Percentiles rank a stretch among this genome's conserved stretches.
phyloP scores from a whole-genome alignment of 2,888 invertebrate species.

The Tortricodes alternella region DNA sequence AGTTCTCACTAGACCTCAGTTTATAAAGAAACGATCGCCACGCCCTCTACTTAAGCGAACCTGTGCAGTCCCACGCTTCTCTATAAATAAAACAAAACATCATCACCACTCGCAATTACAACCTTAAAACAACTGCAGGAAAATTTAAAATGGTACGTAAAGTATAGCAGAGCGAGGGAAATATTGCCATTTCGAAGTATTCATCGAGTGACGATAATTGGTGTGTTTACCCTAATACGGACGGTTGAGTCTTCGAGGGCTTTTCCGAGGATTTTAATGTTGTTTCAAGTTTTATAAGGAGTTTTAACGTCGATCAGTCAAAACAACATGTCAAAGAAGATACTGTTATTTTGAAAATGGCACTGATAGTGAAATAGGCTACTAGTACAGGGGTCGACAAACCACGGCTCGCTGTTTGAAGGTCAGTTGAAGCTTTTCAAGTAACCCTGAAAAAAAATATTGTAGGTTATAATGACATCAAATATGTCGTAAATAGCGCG shows the following conservation, averaged over 20 bases:
- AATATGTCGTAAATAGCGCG: too few species aligned
- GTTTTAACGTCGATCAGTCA: too few species aligned
- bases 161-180: background rate
- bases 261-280: background rate
- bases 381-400: too few species aligned
- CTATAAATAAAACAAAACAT: conserved; percentile 12
- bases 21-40: conserved; percentile 14
- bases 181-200: background rate
- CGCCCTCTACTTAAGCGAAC: conserved; percentile 19
- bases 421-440: too few species aligned
- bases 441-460: too few species aligned
- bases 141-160: background rate
- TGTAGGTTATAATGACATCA: too few species aligned
- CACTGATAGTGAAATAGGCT: too few species aligned
- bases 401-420: too few species aligned
- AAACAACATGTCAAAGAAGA: too few species aligned
- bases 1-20: too few species aligned
- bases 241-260: background rate
- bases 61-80: conserved; percentile 19
- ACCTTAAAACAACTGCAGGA: background rate
- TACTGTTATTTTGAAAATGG: too few species aligned
- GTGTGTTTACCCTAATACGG: background rate
- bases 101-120: background rate
- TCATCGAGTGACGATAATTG: background rate
- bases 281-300: background rate